A percentile compares a stretch with the other conserved stretches of the same genome.
phyloP scores from a whole-genome alignment of 2,113 vertebrate species.

The Microtus richardsoni region DNA sequence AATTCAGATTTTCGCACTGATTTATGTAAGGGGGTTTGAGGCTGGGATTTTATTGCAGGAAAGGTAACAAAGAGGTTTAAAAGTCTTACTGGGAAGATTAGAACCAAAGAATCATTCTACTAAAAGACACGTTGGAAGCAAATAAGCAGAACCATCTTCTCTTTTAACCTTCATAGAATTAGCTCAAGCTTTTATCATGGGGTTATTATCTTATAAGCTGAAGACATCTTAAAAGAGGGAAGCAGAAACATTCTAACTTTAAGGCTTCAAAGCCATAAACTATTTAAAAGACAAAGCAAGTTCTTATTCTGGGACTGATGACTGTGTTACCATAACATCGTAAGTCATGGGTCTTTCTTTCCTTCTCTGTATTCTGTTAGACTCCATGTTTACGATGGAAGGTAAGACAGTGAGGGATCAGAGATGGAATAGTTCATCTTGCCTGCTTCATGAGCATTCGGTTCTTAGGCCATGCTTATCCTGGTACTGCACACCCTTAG shows the following conservation, averaged over 20 bases:
- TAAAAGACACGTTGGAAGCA: background rate
- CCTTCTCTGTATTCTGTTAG: background rate
- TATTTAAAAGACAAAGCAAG: background rate
- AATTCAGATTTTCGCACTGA: background rate
- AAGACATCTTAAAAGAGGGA: background rate
- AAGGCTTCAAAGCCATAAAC: background rate
- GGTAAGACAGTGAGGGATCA: background rate
- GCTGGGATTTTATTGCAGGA: background rate
- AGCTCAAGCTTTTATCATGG: background rate
- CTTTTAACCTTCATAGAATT: background rate
- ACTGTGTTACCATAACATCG: background rate
- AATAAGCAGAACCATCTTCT: background rate
- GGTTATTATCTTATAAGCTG: background rate
- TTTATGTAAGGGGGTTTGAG: background rate
- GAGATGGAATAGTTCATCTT: background rate
- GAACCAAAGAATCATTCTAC: background rate
- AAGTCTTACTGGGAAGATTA: background rate
- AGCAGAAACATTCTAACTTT: background rate
- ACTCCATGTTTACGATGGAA: conserved; percentile 16
- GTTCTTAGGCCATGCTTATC: background rate
- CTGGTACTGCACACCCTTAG: background rate
- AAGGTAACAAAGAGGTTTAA: background rate
- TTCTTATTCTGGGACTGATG: background rate
- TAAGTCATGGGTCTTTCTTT: background rate
- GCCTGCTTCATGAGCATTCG: background rate